Base-by-base conservation (phyloP, 2,888 invertebrate genomes). In the Drosophila picticornis region DNA sequence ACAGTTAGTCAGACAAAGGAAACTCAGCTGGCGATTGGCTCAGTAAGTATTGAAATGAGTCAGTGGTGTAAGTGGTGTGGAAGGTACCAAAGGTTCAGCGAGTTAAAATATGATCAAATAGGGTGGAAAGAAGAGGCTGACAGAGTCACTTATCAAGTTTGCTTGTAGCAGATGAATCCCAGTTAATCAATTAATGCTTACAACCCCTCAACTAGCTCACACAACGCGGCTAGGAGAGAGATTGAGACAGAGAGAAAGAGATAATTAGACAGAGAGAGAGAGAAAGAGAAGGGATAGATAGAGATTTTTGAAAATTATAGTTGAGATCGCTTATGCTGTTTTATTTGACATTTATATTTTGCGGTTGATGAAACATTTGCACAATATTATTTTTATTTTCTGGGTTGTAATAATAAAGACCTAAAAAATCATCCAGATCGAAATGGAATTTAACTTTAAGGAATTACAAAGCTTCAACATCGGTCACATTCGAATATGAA, bases 1-100 rank as follows among this genome's bases (percentile, higher is more conserved):
- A 89, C 88, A 90, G 75, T 78, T 58, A 72, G 74, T 72, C 81
- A 43, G 69, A 58, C 57, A 67, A 67, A 51, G 55, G 67, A 52
- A 77, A 56, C 77, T 61, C 78, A 78, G 67, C 78, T 78, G 78
- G 78, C 80, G 63, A 67, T 75, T 53, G 60, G 11, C 56, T 59
- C 61, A 56, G 55, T 64, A 59, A 80, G 65, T 22, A 68, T 59
- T 32, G 52, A 56, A 53, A 74, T 80, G 80, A 80, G 59, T 80
- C 81, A 80, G 52, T 56, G 46, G 38, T 57, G 43, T 22, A 61
- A 46, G 74, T 27, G 55, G n/a, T 51, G 46, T 46, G 1, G 29
- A 40, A 53, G 75, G 38, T 52, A 25, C 46, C 46, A 48, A 56
- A 46, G 51, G 48, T 32, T 43, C 46, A 9, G 46, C 34, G 52